phyloP scores from a whole-genome alignment of 2,797 vertebrate genomes.

The Sebastes steindachneri region DNA sequence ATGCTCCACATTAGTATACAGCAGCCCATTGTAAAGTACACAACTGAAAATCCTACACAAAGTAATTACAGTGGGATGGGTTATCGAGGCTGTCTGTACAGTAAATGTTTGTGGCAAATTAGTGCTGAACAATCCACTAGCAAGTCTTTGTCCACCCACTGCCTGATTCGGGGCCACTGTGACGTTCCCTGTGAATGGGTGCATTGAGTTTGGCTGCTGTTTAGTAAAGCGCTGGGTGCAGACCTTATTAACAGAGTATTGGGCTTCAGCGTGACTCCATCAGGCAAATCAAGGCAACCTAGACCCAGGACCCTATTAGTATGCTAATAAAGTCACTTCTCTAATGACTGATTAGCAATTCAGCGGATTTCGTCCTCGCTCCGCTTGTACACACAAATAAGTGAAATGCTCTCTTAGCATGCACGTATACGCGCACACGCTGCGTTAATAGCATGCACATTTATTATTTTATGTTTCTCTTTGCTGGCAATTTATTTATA shows the following conservation, averaged over 20 bases:
- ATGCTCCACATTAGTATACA: not conserved
- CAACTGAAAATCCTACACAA: not conserved
- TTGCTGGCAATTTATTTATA: slow-evolving; percentile 21
- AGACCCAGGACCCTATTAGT: slow-evolving; percentile 66
- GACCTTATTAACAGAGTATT: slow-evolving; percentile 63
- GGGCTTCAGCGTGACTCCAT: slow-evolving; percentile 62
- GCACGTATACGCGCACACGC: not conserved
- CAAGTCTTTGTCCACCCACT: not conserved
- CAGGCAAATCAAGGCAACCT: slow-evolving; percentile 61
- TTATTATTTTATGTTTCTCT: slow-evolving; percentile 35
- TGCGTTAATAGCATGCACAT: slow-evolving; percentile 38
- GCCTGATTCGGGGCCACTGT: not conserved
- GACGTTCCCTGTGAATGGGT: slow-evolving; percentile 23
- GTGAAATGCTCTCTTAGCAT: slow-evolving; percentile 29
- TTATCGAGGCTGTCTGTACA: not conserved
- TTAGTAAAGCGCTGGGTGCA: slow-evolving; percentile 2
- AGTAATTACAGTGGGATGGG: not conserved
- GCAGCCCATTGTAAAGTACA: not conserved
- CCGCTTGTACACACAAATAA: slow-evolving; percentile 56
- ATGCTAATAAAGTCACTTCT: slow-evolving; percentile 77
- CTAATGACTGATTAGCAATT: slow-evolving; percentile 78
- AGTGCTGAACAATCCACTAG: not conserved
- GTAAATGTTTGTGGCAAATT: not conserved
- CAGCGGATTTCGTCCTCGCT: slow-evolving; percentile 53
- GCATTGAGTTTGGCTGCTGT: slow-evolving; percentile 32